Evolutionary conservation across 2,888 invertebrate genomes (phyloP).

Genomic region (Chrysolina haemoptera): DNA sequence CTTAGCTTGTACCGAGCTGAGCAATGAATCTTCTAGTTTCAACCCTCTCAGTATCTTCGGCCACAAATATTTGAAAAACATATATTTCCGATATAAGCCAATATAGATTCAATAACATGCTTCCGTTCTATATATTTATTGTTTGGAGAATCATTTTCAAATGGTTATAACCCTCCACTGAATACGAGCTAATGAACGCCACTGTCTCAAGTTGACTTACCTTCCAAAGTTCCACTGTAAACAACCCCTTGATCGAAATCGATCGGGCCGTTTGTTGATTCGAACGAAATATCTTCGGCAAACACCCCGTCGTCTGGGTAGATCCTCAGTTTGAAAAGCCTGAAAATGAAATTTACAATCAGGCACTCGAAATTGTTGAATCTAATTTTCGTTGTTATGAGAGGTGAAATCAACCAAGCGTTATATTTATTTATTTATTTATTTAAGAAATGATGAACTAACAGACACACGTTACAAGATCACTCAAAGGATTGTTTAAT

Average conservation of each 20-base stretch:
- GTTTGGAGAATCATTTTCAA: not conserved
- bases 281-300: conserved; percentile 83
- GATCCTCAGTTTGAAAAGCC: conserved; percentile 83
- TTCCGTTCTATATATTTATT: no score
- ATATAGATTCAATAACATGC: no score
- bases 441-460: no score
- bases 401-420: not conserved
- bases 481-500: no score
- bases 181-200: not conserved
- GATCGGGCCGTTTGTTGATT: conserved; percentile 79
- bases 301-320: conserved; percentile 83
- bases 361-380: conserved; percentile 1
- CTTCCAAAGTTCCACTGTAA: conserved; percentile 85
- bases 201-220: conserved; percentile 69
- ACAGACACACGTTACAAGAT: no score
- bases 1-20: no score
- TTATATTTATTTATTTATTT: no score
- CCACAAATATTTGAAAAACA: no score
- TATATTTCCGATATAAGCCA: no score
- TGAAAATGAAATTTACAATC: conserved; percentile 70
- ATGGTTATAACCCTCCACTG: not conserved
- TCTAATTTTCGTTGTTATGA: not conserved
- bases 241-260: conserved; percentile 81
- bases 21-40: no score
- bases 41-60: no score